A percentile compares a stretch with the other conserved stretches of the same genome.
These are phyloP conservation scores for Channa maculata DNA, from an alignment of 2,113 vertebrate genomes.

Conservation along the genomic window DNA sequence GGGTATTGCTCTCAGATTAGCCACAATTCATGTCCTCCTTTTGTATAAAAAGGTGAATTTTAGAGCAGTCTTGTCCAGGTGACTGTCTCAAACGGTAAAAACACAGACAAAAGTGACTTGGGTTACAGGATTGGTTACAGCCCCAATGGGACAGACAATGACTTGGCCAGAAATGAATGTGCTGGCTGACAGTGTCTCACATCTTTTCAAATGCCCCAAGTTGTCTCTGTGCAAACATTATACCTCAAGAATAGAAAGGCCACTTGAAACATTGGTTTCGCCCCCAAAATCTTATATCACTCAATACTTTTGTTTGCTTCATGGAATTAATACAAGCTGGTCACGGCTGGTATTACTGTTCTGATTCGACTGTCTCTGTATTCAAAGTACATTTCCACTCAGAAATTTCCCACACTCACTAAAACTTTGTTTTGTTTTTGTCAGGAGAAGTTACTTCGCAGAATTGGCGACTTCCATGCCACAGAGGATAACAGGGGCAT, in stretches of 20 bases:
- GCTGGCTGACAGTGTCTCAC: slow-evolving; percentile 55
- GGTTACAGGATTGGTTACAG: slow-evolving; percentile 78
- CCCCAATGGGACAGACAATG: slow-evolving; percentile 72
- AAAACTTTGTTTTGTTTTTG: slow-evolving; percentile 29
- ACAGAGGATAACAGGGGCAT: slow-evolving; percentile 70
- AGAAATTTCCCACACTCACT: slow-evolving; percentile 10
- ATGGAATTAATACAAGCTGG: slow-evolving; percentile 18
- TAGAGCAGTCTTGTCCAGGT: slow-evolving; percentile 71
- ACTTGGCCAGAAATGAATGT: slow-evolving; percentile 67
- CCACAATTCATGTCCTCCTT: slow-evolving; percentile 69
- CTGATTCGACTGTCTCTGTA: background rate
- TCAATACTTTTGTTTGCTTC: slow-evolving; percentile 37
- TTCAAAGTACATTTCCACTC: background rate
- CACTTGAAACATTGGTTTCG: slow-evolving; percentile 59
- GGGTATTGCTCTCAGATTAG: slow-evolving; percentile 71
- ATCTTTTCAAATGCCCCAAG: slow-evolving; percentile 70
- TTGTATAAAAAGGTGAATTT: slow-evolving; percentile 79
- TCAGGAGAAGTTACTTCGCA: slow-evolving; percentile 69
- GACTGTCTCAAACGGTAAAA: slow-evolving; percentile 64
- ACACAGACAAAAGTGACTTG: slow-evolving; percentile 78
- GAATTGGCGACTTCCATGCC: slow-evolving; percentile 57
- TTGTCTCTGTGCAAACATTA: slow-evolving; percentile 74
- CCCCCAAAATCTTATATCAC: slow-evolving; percentile 39
- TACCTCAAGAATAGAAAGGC: slow-evolving; percentile 58
- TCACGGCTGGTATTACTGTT: slow-evolving; percentile 24